Evolutionary conservation across 2,888 invertebrate genomes (phyloP).

Genomic region (Protonemura montana): DNA sequence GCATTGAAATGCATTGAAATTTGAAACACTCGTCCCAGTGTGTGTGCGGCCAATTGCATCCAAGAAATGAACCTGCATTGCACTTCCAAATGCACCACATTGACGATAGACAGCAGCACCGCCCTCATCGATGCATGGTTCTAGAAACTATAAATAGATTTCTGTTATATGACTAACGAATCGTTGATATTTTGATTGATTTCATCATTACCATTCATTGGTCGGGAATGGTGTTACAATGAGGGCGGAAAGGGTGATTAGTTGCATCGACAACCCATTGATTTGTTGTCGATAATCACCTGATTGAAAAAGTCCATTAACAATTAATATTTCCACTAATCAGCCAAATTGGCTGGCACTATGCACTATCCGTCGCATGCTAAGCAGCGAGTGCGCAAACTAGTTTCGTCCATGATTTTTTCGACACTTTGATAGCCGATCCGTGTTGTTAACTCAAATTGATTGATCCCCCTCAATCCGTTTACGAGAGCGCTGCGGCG

Average conservation of each 20-base stretch:
- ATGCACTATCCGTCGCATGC: too few relatives aligned
- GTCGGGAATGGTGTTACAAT: neutral
- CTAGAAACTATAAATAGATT: neutral
- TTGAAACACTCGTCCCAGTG: neutral
- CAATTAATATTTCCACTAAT: conserved; percentile 3
- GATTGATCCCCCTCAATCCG: neutral
- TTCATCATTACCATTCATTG: neutral
- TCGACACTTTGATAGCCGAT: too few relatives aligned
- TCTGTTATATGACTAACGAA: neutral
- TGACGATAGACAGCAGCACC: too few relatives aligned
- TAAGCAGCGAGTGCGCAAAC: too few relatives aligned
- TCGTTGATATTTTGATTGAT: neutral
- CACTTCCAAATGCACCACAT: neutral
- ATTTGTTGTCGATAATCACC: neutral
- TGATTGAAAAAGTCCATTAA: conserved; percentile 7
- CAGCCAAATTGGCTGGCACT: neutral
- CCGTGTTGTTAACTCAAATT: neutral
- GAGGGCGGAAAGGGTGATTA: neutral
- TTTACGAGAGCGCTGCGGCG: neutral
- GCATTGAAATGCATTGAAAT: neutral
- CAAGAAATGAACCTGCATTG: neutral
- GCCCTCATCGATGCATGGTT: too few relatives aligned
- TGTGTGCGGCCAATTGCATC: neutral
- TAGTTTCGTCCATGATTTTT: too few relatives aligned
- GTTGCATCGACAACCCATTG: neutral